A percentile compares a stretch with the other conserved stretches of the same genome.
Evolutionary conservation across 2,113 vertebrate species (phyloP).

Genomic region (Coturnix japonica): DNA sequence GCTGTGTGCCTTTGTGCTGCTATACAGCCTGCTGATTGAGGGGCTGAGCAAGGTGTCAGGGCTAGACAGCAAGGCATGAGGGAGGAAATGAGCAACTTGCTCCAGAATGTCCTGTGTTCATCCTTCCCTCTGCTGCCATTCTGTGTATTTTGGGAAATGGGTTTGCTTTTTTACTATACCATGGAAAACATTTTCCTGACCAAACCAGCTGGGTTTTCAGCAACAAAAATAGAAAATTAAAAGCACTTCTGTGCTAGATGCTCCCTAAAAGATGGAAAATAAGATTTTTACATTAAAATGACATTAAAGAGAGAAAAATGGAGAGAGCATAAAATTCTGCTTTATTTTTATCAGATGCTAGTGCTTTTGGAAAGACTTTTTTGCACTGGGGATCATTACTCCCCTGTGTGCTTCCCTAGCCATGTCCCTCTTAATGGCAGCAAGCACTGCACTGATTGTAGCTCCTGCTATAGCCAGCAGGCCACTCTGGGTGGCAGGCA

Average conservation of each 20-base stretch:
- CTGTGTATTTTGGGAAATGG: not conserved
- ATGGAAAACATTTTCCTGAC: not conserved
- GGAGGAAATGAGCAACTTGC: not conserved
- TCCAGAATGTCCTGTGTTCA: not conserved
- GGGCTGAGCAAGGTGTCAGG: not conserved
- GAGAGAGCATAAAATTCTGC: not conserved
- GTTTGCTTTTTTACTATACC: not conserved
- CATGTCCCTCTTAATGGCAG: not conserved
- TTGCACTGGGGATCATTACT: not conserved
- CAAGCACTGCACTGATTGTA: not conserved
- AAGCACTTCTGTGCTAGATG: conserved; percentile 20
- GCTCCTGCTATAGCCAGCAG: not conserved
- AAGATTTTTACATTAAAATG: conserved; percentile 51
- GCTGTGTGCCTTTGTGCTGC: not conserved
- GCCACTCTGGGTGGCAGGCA: fast-evolving
- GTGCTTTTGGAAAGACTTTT: conserved; percentile 15
- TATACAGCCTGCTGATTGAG: not conserved
- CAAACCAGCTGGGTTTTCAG: conserved; percentile 6
- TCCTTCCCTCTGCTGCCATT: not conserved
- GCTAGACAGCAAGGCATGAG: not conserved
- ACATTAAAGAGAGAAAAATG: conserved; percentile 45
- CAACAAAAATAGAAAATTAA: not conserved
- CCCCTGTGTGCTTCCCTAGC: not conserved
- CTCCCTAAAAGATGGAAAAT: conserved; percentile 38
- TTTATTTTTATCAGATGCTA: conserved; percentile 39